These are phyloP conservation scores for Apocheima hispidaria DNA, from an alignment of 2,888 invertebrate species.

Conservation along the genomic window DNA sequence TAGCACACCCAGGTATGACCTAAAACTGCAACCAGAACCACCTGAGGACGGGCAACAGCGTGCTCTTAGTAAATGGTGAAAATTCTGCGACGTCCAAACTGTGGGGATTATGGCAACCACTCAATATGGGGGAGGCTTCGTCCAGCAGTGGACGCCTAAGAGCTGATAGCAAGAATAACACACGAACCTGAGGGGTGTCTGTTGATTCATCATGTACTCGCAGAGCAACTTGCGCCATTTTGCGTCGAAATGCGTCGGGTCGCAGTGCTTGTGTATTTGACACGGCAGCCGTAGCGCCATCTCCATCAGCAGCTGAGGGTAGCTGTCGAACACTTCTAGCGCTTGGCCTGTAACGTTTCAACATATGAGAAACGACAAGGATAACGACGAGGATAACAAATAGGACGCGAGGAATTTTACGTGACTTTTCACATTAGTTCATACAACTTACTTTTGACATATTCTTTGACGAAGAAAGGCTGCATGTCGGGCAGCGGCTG, in stretches of 20 bases:
- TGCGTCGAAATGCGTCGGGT: constrained; percentile 85
- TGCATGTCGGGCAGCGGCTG: constrained; percentile 97
- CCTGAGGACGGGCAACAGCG: no score
- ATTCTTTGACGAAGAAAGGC: constrained; percentile 96
- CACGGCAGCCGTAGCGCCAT: constrained; percentile 97
- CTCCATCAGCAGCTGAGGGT: constrained; percentile 97
- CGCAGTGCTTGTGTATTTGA: constrained; percentile 94
- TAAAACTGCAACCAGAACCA: no score
- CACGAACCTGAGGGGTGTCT: constrained; percentile 91
- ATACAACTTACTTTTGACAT: constrained; percentile 89
- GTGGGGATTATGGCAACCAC: no score
- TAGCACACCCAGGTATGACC: no score
- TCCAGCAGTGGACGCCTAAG: no score
- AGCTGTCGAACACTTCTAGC: constrained; percentile 96
- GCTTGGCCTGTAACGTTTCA: constrained; percentile 88
- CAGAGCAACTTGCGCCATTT: constrained; percentile 94
- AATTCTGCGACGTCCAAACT: no score
- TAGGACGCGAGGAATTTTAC: not conserved
- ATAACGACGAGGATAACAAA: no score
- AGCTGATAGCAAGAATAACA: not conserved
- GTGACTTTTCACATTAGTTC: not conserved
- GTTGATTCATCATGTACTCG: constrained; percentile 98
- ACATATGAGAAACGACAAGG: not conserved
- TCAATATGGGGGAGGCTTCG: no score
- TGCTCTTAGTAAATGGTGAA: no score